These are phyloP conservation scores for Trematomus bernacchii DNA, from an alignment of 2,797 vertebrate genomes.

Conservation along the genomic window DNA sequence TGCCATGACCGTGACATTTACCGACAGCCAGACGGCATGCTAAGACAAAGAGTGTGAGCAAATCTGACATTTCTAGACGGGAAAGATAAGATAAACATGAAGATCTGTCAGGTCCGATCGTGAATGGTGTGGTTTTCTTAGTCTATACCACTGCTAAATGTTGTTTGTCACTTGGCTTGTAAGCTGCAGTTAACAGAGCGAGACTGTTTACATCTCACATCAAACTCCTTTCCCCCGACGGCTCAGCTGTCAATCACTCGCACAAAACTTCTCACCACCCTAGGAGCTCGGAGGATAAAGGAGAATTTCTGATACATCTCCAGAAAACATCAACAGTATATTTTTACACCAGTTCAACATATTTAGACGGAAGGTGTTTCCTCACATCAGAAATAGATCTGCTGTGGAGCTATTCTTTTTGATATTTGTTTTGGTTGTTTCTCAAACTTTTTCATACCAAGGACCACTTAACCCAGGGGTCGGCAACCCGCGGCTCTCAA, in stretches of 20 bases:
- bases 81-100: conserved; percentile 14
- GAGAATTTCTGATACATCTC: conserved; percentile 24
- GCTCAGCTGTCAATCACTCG: conserved; percentile 44
- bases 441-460: too few relatives aligned
- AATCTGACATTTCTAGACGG: not conserved
- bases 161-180: conserved; percentile 37
- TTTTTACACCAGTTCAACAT: not conserved
- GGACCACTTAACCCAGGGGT: too few relatives aligned
- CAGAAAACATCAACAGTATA: not conserved
- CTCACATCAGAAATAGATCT: not conserved
- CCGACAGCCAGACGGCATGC: conserved; percentile 6
- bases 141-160: conserved; percentile 13
- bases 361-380: not conserved
- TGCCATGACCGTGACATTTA: not conserved
- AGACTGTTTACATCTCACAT: conserved; percentile 42
- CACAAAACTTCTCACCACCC: not conserved
- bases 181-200: conserved; percentile 34
- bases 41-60: not conserved
- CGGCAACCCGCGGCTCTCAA: too few relatives aligned
- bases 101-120: conserved; percentile 5
- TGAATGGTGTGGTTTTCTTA: conserved; percentile 21
- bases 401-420: not conserved
- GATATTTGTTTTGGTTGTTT: too few relatives aligned
- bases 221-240: conserved; percentile 23
- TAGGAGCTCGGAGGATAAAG: conserved; percentile 12